Evolutionary conservation across 1,140 invertebrate genomes (phyloP), one percentile per base, ranked within the genome.

Genomic region (Tetranychus urticae): DNA sequence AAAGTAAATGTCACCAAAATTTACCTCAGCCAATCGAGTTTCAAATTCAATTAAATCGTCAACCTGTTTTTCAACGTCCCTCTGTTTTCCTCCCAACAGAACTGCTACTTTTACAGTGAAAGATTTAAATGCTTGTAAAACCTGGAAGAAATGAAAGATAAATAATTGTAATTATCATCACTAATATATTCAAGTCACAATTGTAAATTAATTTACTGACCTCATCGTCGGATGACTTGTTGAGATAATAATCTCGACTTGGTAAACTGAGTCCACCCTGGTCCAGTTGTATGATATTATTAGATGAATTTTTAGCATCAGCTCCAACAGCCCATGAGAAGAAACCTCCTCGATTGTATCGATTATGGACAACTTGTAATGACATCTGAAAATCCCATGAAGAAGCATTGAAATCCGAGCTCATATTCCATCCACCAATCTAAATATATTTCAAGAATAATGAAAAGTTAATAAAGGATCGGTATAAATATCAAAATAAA

Each of bases 91-190:
- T 1, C 88, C 88, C 14, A 97, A 70, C 2, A 96, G 74, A 4
- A 87, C 81, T 50, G 86, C 87, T 65, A 93, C 77, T 76, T 81
- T 83, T 0, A 84, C 88, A 87, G 94, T 93, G 71, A 90, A 96
- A 50, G 88, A 82, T 63, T 91, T 74, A 70, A 92, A 93, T 0
- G 87, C 88, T 12, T 79, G 75, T 39, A 92, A 70, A 12, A 91
- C 79, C 23, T 23, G 77, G 90, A 86, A 60, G 61, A 67, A 8
- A 42, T 58, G 34, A 58, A 34, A 13, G 8, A 59, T 48, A 48
- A 59, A 59, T 13, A 13, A 13, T 59, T 35, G 52, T 14, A 10
- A 34, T 23, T 7, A 60, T 60, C 23, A 56, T 23, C 5, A 33
- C 50, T 31, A 33, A 65, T 8, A 33, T 14, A 8, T 54, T 54